Base-by-base conservation (phyloP, 2,113 vertebrate species). In the Dromaius novaehollandiae region DNA sequence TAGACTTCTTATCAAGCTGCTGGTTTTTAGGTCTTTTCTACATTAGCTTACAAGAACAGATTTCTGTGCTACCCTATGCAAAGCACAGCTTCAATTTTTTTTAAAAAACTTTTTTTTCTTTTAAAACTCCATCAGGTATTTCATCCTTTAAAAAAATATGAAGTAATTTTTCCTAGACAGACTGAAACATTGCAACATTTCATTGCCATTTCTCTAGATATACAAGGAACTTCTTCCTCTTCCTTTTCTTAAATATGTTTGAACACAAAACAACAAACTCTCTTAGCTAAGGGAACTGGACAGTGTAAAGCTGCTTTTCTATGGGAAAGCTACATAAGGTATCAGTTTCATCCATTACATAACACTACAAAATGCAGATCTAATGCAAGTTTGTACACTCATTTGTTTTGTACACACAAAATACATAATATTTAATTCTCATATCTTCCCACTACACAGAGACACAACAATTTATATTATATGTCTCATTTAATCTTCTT, bases 1-100 rank as follows among this genome's bases (percentile, higher is more conserved):
- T 3, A 66, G 14, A 63, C 18, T 71, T 78, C 38, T 80, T 61
- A 18, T 9, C 8, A 78, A 73, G 74, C 28, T 56, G 8, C 18
- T 36, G 19, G 0, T 6, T 24, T 86, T 70, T 11, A n/a, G 24
- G 50, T 84, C 44, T 56, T 71, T 94, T 78, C 44, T 63, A 70
- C 1, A 53, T 1, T 21, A 77, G 76, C 42, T 61, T 46, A 34
- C 7, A 53, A 44, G 17, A 63, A 22, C 11, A 76, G 20, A 38
- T 82, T 92, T 94, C 75, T 75, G 18, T 1, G 3, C 25, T n/a
- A 51, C 3, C 1, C 14, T 78, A 12, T 0, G 0, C 69, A 61
- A 86, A 70, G 15, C 6, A 60, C 26, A 86, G 46, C 3, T 5
- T 17, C 30, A 58, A 32, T n/a, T 60, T 50, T 51, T 51, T 36